Conservation (phyloP, 2,113 vertebrate genomes). For the Thinocorus orbignyianus region DNA sequence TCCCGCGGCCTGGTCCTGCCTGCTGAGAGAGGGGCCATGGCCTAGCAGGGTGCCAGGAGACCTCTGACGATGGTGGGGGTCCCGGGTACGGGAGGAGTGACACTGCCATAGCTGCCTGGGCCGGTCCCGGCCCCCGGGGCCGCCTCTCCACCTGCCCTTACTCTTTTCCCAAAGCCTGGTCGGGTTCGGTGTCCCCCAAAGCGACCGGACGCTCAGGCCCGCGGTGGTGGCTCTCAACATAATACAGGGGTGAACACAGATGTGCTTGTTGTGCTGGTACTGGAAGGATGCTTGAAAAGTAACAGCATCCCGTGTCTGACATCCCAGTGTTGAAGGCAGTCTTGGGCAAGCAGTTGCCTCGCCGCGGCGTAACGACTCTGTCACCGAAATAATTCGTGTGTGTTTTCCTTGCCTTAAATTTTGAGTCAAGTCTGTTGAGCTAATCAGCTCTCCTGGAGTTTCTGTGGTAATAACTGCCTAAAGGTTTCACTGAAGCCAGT, state of each 20-base stretch:
- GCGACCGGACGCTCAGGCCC: neutral
- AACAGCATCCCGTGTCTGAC: too few relatives aligned
- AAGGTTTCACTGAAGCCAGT: rapidly evolving
- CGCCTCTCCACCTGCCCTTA: too few relatives aligned
- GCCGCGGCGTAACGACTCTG: neutral
- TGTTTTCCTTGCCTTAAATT: rapidly evolving
- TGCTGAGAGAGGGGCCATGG: neutral
- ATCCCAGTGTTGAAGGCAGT: rapidly evolving
- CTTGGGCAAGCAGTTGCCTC: neutral
- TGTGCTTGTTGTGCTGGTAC: too few relatives aligned
- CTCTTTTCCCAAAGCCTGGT: neutral
- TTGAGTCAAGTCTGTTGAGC: neutral
- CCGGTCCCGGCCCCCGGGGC: neutral
- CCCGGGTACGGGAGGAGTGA: neutral
- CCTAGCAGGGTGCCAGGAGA: neutral
- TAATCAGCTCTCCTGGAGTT: neutral
- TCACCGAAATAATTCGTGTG: rapidly evolving
- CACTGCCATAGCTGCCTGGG: neutral
- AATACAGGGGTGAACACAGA: neutral
- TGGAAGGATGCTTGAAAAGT: too few relatives aligned
- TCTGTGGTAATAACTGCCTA: neutral
- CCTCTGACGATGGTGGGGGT: neutral
- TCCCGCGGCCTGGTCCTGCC: neutral
- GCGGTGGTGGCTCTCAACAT: neutral
- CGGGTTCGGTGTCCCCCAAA: neutral